These are phyloP conservation scores for Sebastes oblongus DNA, from an alignment of 2,797 vertebrate species.

Conservation along the genomic window DNA sequence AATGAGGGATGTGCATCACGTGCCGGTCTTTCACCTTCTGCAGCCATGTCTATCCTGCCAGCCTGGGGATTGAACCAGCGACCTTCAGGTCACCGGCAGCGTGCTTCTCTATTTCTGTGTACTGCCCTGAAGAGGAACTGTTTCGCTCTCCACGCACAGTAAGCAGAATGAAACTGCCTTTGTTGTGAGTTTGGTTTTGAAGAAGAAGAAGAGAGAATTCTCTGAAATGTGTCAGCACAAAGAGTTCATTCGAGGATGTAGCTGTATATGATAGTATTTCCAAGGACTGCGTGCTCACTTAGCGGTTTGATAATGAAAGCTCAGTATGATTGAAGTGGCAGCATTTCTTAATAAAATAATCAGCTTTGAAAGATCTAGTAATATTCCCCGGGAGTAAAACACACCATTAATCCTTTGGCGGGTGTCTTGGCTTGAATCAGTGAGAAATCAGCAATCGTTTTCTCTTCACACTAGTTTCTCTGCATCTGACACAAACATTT, in stretches of 20 bases:
- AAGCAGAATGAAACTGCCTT: neutral
- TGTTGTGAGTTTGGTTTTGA: neutral
- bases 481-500: neutral
- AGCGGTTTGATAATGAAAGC: neutral
- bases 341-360: slow-evolving; percentile 4
- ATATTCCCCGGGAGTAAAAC: neutral
- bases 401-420: neutral
- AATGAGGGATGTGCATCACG: neutral
- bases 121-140: neutral
- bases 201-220: neutral
- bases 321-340: neutral
- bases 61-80: neutral
- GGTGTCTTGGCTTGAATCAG: neutral
- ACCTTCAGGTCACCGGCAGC: slow-evolving; percentile 5
- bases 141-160: neutral
- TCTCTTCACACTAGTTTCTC: neutral
- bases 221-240: neutral
- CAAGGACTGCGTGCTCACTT: neutral
- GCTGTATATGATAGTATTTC: neutral
- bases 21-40: neutral
- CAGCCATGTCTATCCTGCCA: neutral
- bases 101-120: neutral
- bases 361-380: neutral
- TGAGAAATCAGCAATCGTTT: neutral
- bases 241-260: neutral